These are phyloP conservation scores for Chromobotia macracanthus DNA, from an alignment of 2,797 vertebrate species.

Conservation along the genomic window DNA sequence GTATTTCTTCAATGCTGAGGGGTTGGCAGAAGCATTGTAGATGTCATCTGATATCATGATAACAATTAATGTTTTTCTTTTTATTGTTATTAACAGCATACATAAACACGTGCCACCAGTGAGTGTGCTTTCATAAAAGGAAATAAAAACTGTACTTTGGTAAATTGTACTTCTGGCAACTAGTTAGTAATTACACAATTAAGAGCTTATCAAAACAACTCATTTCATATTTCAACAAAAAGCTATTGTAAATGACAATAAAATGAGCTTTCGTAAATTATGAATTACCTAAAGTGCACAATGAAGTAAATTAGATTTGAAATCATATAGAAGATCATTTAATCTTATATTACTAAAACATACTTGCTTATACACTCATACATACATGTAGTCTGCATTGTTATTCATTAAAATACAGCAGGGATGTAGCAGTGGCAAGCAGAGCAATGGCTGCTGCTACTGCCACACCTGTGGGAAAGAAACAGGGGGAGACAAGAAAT, in stretches of 20 bases:
- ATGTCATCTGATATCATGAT: too few relatives aligned
- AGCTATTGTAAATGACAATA: too few relatives aligned
- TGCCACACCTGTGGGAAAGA: constrained; percentile 68
- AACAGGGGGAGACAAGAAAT: constrained; percentile 39
- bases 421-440: constrained; percentile 72
- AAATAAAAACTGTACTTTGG: background rate
- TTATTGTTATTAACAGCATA: background rate
- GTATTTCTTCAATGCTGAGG: background rate
- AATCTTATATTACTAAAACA: background rate
- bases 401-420: constrained; percentile 73
- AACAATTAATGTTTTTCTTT: background rate
- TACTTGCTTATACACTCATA: background rate
- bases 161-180: background rate
- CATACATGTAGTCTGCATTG: constrained; percentile 14
- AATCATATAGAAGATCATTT: constrained; percentile 7
- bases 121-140: background rate
- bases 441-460: constrained; percentile 64
- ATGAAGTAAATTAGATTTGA: background rate
- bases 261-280: background rate
- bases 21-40: background rate
- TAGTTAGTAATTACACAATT: background rate
- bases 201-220: too few relatives aligned
- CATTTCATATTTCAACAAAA: background rate
- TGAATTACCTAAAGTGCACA: background rate
- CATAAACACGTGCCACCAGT: background rate